Evolutionary conservation across 2,797 vertebrate species (phyloP).

Genomic region (Emys orbicularis): DNA sequence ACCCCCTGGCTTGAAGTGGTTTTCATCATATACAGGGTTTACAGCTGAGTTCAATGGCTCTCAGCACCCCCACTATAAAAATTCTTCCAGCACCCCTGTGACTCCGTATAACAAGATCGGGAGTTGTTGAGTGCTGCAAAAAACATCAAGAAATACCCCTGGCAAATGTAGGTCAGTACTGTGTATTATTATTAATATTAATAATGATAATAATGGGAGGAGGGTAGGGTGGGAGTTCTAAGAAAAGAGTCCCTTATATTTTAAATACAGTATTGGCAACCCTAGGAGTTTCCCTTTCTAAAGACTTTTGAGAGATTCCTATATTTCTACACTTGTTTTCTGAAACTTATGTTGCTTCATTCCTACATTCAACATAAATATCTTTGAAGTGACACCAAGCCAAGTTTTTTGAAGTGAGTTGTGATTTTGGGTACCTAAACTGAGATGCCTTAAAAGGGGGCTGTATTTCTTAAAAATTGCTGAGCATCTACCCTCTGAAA

Average conservation of each 20-base stretch:
- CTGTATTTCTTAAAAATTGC: constrained; percentile 42
- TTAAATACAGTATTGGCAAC: constrained; percentile 38
- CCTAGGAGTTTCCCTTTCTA: constrained; percentile 57
- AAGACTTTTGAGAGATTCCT: constrained; percentile 69
- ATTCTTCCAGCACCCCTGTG: too few species aligned
- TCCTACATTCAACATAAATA: constrained; percentile 41
- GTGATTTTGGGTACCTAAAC: neutral
- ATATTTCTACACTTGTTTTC: constrained; percentile 68
- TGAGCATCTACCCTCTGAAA: constrained; percentile 34
- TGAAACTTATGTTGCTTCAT: constrained; percentile 46
- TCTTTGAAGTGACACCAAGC: neutral
- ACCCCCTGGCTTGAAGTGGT: too few species aligned
- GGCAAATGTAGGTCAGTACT: neutral
- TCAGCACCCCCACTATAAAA: too few species aligned
- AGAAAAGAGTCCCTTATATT: neutral
- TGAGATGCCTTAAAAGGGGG: constrained; percentile 14
- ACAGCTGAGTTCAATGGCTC: too few species aligned
- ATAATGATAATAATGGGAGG: neutral
- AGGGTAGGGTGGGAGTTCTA: neutral
- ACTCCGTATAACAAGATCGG: neutral
- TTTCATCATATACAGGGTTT: too few species aligned
- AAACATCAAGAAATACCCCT: neutral
- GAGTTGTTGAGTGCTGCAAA: neutral
- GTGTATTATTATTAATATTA: neutral
- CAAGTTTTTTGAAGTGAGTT: constrained; percentile 38